phyloP scores from a whole-genome alignment of 2,113 vertebrate genomes.

The Calidris pygmaea region DNA sequence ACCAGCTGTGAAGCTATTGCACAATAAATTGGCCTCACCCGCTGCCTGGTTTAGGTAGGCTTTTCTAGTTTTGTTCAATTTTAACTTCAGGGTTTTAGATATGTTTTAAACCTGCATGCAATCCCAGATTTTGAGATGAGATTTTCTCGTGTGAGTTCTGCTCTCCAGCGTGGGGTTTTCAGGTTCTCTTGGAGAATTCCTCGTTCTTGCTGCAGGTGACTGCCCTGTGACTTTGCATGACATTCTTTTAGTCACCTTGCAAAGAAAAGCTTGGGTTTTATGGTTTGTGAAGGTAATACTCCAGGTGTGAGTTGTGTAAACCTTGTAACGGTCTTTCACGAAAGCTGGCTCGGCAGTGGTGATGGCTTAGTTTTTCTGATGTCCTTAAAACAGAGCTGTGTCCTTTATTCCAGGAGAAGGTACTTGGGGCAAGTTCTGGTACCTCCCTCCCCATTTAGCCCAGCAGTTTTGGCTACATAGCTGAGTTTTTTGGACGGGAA shows the following conservation, averaged over 20 bases:
- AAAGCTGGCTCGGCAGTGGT: not conserved
- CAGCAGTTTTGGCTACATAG: not conserved
- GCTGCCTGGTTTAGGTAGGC: not conserved
- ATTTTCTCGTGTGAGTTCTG: too few species aligned
- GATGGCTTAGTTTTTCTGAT: not conserved
- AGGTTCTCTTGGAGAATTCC: too few species aligned
- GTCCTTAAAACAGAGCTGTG: not conserved
- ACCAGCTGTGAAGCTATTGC: not conserved
- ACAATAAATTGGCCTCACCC: fast-evolving
- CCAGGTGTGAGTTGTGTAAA: not conserved
- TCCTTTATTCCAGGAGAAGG: not conserved
- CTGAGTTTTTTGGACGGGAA: not conserved
- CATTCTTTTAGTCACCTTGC: not conserved
- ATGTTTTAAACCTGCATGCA: too few species aligned
- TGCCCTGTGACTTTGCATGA: fast-evolving
- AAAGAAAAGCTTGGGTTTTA: not conserved
- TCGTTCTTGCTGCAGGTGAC: too few species aligned
- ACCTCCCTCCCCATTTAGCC: not conserved
- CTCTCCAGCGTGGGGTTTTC: too few species aligned
- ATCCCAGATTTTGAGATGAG: too few species aligned
- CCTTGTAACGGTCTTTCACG: not conserved
- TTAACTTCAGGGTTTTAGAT: not conserved
- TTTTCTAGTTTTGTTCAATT: not conserved
- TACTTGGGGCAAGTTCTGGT: not conserved
- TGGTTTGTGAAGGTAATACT: not conserved